These are phyloP conservation scores for Eurytoma californica DNA, from an alignment of 2,888 invertebrate species.

Conservation along the genomic window DNA sequence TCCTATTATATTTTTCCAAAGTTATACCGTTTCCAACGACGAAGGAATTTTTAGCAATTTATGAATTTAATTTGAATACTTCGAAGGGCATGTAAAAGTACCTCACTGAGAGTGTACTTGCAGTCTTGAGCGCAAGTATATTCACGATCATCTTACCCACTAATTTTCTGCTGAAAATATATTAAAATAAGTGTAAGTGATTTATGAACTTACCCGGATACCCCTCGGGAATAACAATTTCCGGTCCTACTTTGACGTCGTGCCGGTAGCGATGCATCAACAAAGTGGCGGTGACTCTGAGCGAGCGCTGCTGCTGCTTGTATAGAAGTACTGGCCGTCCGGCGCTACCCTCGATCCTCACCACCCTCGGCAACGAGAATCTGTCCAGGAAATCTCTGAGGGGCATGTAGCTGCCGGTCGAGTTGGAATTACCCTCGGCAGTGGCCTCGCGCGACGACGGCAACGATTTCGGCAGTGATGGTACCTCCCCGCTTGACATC, in stretches of 20 bases:
- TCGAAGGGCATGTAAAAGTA: no score
- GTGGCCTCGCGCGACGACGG: slow-evolving; percentile 72
- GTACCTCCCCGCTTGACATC: slow-evolving; percentile 71
- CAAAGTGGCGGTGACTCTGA: slow-evolving; percentile 72
- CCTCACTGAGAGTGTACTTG: no score
- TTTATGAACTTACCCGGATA: slow-evolving; percentile 74
- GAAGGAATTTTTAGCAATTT: no score
- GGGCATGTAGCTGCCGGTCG: slow-evolving; percentile 69
- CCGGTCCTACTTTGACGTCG: slow-evolving; percentile 76
- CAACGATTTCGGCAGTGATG: slow-evolving; percentile 71
- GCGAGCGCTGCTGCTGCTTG: slow-evolving; percentile 72
- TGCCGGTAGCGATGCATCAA: slow-evolving; percentile 76
- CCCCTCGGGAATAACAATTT: slow-evolving; percentile 76
- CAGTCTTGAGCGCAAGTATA: not conserved
- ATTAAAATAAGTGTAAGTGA: not conserved
- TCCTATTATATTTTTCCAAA: no score
- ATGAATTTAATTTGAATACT: no score
- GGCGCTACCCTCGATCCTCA: slow-evolving; percentile 72
- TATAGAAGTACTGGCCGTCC: slow-evolving; percentile 74
- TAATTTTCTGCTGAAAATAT: no score
- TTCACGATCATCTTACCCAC: no score
- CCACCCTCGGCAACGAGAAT: slow-evolving; percentile 74
- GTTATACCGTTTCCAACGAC: no score
- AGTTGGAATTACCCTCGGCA: slow-evolving; percentile 68
- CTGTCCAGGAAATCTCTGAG: slow-evolving; percentile 73